Conservation (phyloP, 2,797 vertebrate species). For the Bryconaethiops microstoma region DNA sequence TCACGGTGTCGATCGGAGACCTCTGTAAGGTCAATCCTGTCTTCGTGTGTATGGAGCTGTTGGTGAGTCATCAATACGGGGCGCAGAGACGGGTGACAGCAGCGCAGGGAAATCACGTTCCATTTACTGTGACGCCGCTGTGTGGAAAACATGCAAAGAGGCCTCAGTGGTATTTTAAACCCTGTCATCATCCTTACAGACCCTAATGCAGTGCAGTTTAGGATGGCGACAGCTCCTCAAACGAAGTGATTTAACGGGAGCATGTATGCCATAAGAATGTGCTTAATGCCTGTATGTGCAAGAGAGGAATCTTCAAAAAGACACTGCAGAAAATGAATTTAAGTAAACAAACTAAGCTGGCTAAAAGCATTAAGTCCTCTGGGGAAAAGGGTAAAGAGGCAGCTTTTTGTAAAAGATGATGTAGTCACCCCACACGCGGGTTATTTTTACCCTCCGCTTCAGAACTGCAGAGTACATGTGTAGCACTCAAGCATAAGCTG, state of each 20-base stretch:
- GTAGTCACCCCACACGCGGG: background rate
- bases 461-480: constrained; percentile 1
- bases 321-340: constrained; percentile 30
- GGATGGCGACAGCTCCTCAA: background rate
- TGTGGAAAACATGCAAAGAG: constrained; percentile 37
- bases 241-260: constrained; percentile 5
- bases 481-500: constrained; percentile 59
- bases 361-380: constrained; percentile 4
- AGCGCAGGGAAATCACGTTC: constrained; percentile 61
- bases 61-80: constrained; percentile 66
- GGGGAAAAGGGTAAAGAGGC: background rate
- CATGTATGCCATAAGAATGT: background rate
- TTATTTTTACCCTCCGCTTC: constrained; percentile 13
- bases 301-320: constrained; percentile 60
- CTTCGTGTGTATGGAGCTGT: constrained; percentile 45
- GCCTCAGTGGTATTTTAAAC: constrained; percentile 32
- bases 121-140: constrained; percentile 70
- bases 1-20: background rate
- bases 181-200: constrained; percentile 23
- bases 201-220: background rate
- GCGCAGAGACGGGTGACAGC: constrained; percentile 58
- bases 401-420: background rate
- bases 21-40: constrained; percentile 24
- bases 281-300: constrained; percentile 2
- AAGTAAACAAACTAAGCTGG: constrained; percentile 38